These are phyloP conservation scores for Coracias cyanogaster DNA, from an alignment of 2,797 vertebrate genomes.

Conservation along the genomic window DNA sequence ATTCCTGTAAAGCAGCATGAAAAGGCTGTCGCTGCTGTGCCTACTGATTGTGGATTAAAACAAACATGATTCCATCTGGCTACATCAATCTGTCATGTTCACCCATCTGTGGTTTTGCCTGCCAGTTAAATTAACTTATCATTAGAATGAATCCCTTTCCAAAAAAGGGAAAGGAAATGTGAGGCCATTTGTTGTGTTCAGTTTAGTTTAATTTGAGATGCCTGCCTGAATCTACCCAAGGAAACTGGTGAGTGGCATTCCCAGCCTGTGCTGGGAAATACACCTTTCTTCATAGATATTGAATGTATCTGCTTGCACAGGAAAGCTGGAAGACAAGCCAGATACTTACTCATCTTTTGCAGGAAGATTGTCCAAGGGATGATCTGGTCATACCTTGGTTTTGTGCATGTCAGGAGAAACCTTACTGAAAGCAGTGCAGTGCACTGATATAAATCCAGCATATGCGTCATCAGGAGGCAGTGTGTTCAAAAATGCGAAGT, in stretches of 20 bases:
- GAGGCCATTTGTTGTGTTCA: neutral
- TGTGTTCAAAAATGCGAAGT: neutral
- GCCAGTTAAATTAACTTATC: neutral
- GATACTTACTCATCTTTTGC: rapidly evolving
- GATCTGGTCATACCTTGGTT: neutral
- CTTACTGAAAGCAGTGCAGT: neutral
- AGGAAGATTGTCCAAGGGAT: neutral
- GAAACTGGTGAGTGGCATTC: neutral
- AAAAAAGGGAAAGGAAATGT: neutral
- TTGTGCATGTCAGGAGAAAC: neutral
- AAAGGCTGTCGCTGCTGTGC: constrained; percentile 24
- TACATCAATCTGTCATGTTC: constrained; percentile 8
- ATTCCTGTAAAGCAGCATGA: neutral
- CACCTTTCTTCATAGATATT: neutral
- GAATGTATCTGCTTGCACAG: neutral
- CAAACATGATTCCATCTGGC: constrained; percentile 32
- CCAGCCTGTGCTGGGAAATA: neutral
- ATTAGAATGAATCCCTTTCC: neutral
- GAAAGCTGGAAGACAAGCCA: neutral
- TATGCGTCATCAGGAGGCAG: neutral
- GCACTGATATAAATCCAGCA: neutral
- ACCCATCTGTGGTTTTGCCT: constrained; percentile 4
- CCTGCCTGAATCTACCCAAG: neutral
- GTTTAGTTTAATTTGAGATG: neutral
- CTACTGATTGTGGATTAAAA: constrained; percentile 13